Conservation (phyloP, 2,797 vertebrate species). For the Okamejei kenojei region DNA sequence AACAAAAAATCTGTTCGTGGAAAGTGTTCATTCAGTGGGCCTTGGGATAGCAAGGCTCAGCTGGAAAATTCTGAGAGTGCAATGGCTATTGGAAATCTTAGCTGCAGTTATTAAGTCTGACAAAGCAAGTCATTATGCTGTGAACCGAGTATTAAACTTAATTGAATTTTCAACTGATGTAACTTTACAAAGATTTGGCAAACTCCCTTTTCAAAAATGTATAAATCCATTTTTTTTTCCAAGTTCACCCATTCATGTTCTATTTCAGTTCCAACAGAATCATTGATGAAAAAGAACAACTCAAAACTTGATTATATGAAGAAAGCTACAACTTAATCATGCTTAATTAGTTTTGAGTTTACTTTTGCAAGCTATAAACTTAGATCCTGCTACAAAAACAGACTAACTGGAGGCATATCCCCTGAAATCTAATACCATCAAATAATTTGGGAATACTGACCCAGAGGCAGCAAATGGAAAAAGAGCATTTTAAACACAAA, state of each 20-base stretch:
- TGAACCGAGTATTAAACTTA: background rate
- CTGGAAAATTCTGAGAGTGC: constrained; percentile 55
- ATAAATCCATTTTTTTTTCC: background rate
- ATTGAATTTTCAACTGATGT: background rate
- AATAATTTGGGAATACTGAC: constrained; percentile 42
- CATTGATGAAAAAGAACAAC: constrained; percentile 42
- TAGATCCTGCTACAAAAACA: constrained; percentile 50
- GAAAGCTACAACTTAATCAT: background rate
- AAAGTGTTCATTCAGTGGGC: constrained; percentile 56
- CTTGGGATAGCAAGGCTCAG: constrained; percentile 75
- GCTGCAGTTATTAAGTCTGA: background rate
- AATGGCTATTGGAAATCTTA: background rate
- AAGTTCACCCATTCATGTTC: background rate
- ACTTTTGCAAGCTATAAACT: constrained; percentile 30
- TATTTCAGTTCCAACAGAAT: constrained; percentile 43
- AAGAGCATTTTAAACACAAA: constrained; percentile 42
- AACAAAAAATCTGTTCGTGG: constrained; percentile 44
- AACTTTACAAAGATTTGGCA: background rate
- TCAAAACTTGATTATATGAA: background rate
- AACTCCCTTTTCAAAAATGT: background rate
- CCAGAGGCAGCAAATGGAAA: constrained; percentile 42
- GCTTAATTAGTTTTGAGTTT: background rate
- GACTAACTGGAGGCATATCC: constrained; percentile 45
- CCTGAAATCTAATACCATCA: constrained; percentile 51
- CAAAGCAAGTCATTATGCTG: background rate